Conservation (phyloP, 30 jellyfish, hydroid and myxozoan genomes). For the Aurelia aurita region DNA sequence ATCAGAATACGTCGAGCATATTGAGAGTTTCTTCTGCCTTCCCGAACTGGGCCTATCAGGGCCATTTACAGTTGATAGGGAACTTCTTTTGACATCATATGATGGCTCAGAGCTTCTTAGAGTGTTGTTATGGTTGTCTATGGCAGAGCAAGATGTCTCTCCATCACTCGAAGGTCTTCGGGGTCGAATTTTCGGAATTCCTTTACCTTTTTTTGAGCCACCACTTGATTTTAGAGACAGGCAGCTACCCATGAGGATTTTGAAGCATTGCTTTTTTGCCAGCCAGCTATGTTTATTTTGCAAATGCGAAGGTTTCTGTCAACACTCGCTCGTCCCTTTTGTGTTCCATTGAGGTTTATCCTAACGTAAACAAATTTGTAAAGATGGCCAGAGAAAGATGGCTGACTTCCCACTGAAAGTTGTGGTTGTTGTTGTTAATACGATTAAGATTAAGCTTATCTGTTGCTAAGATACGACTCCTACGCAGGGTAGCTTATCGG, state of each 20-base stretch:
- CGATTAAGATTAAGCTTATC: too few relatives aligned
- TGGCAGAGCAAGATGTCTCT: neutral
- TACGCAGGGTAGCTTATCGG: too few relatives aligned
- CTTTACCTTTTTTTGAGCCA: neutral
- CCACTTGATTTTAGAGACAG: constrained; percentile 23
- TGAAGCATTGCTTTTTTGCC: too few relatives aligned
- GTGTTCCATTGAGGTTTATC: too few relatives aligned
- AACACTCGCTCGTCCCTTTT: too few relatives aligned
- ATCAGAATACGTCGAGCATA: constrained; percentile 59
- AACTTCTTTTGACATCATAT: neutral
- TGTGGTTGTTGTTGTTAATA: too few relatives aligned
- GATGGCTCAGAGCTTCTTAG: neutral
- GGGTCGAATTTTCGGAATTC: constrained; percentile 14
- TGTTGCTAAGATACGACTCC: too few relatives aligned
- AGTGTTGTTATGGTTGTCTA: neutral
- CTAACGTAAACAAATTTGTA: too few relatives aligned
- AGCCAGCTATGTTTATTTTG: too few relatives aligned
- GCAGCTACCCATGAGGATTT: constrained; percentile 49
- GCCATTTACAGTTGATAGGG: constrained; percentile 9
- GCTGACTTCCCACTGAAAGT: too few relatives aligned
- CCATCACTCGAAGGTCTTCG: constrained; percentile 22
- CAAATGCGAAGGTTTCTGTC: too few relatives aligned
- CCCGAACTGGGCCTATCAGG: constrained; percentile 34
- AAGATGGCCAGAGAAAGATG: too few relatives aligned
- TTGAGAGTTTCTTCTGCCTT: constrained; percentile 58